Base-by-base conservation (phyloP, 2,888 invertebrate genomes). In the Entomobrya proxima region DNA sequence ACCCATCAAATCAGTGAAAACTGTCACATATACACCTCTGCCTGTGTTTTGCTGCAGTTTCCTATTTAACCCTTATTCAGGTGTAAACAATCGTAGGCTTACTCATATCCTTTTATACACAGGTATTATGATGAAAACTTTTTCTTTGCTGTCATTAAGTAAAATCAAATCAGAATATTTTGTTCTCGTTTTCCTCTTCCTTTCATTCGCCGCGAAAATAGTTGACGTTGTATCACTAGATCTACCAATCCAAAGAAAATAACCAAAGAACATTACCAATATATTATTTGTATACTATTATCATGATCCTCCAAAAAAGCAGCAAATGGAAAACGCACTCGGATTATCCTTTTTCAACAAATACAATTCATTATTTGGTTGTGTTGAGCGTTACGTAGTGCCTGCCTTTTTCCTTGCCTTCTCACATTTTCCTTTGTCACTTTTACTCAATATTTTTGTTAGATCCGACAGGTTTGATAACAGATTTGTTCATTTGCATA, bases 1-100 rank as follows among this genome's bases (percentile, higher is more conserved):
- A 74, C 89, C 89, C 89, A 89, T 89, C 47, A 81, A 84, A 78
- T 44, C 81, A 52, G 11, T 44, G 40, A 78, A 58, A 67, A 27
- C 67, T 67, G 67, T 76, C 76, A 75, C 55, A 15, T 21, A 30
- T 30, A 32, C 82, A 82, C 82, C 40, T 67, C 72, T 15, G 35
- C 9, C 35, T n/a, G 5, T 61, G 58, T 50, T 27, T 67, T 58
- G 27, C 52, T 40, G 44, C 7, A 40, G 7, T 40, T 24, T 44
- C 13, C 80, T 72, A 24, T 80, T 80, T 35, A 47, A 18, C 47
- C 75, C 11, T 37, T 69, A 24, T 69, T 69, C 40, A 69, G 24
- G 44, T 21, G 69, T 69, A 44, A 69, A 44, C 37, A 44, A 24
- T 44, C 69, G 44, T 1, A 18, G n/a, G 64, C 6, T 24, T 61